A percentile compares a stretch with the other conserved stretches of the same genome.
Conservation (phyloP, 2,113 vertebrate species). For the Poeciliopsis occidentalis region DNA sequence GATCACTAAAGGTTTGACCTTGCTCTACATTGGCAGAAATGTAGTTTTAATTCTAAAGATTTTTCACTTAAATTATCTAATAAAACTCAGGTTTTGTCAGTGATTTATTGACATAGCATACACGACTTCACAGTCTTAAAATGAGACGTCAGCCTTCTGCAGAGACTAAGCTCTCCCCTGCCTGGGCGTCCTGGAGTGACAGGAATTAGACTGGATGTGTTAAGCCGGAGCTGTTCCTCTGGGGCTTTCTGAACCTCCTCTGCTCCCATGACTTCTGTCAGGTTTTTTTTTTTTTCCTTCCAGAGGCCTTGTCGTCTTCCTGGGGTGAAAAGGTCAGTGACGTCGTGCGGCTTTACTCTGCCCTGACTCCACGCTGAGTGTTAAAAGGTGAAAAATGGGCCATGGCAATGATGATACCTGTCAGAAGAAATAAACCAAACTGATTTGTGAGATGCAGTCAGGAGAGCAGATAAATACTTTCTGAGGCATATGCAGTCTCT, state of each 20-base stretch:
- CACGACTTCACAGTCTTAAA: background rate
- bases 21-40: background rate
- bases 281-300: conserved; percentile 16
- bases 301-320: conserved; percentile 13
- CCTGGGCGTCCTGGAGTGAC: conserved; percentile 27
- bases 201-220: conserved; percentile 32
- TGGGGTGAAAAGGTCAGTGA: conserved; percentile 60
- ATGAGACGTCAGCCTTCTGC: conserved; percentile 17
- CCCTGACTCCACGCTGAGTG: conserved; percentile 22
- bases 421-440: conserved; percentile 62
- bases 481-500: too few species aligned
- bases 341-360: conserved; percentile 13
- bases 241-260: conserved; percentile 30
- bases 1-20: too few species aligned
- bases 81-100: background rate
- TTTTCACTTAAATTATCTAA: background rate
- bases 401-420: conserved; percentile 58
- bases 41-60: background rate
- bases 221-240: conserved; percentile 41
- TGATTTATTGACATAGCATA: background rate
- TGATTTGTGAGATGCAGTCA: conserved; percentile 60
- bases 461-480: too few species aligned
- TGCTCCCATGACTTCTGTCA: conserved; percentile 38
- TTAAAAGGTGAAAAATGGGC: conserved; percentile 32
- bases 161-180: conserved; percentile 22